Base-by-base conservation (phyloP, 2,888 invertebrate species). In the Lypha dubia region DNA sequence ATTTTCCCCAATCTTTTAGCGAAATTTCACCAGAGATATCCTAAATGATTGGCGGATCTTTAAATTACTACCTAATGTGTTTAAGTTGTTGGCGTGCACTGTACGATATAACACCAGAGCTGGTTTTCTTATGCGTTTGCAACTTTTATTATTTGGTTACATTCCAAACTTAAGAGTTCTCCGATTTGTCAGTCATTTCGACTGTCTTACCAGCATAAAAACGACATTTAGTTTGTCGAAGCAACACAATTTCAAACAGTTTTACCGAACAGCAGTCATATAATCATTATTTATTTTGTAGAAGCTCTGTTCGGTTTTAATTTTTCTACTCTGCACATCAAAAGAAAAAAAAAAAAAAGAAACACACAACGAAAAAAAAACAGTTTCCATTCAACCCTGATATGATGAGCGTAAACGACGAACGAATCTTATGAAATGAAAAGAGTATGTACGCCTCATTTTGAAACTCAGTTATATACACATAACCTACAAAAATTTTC, bases 401-500 rank as follows among this genome's bases (percentile, higher is more conserved):
- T 74, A 74, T 84, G 84, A 81, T 58, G 71, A 76, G 60, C 68
- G 60, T 62, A 53, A 41, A 51, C 76, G 32, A 49, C 60, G 63
- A 74, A 75, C 79, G 60, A 79, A 46, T 28, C 24, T n/a, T 75
- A 46, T 76, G 46, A 76, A 74, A 77, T 73, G 77, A 82, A 83
- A 80, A 76, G 75, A 65, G 79, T 84, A 81, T 77, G 84, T 74
- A 79, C 77, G 84, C 84, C 81, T 84, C 70, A 70, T 81, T 81
- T 84, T 79, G 74, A 74, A 84, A 83, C 87, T 81, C 87, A 88
- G 88, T 88, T 90, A 91, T 90, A 90, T 90, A 90, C 88, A 90
- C 88, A 90, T 90, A 90, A 90, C 90, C 90, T 90, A 90, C 91
- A 90, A 90, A 90, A 91, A 88, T 90, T 88, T 88, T 88, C n/a